phyloP scores from a whole-genome alignment of 1,140 invertebrate genomes.

The Kradibia gibbosae region DNA sequence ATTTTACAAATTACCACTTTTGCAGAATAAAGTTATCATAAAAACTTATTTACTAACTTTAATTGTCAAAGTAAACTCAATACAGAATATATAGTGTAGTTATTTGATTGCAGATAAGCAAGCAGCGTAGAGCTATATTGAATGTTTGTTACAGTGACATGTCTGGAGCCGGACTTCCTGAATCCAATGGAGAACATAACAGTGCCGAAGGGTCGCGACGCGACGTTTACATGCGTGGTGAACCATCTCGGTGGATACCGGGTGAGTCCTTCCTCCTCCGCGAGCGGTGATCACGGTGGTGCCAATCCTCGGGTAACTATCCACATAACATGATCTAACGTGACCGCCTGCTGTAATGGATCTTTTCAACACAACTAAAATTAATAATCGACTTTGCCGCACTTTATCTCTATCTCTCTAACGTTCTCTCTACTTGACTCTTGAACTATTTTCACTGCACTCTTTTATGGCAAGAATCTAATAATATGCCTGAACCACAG shows the following conservation, averaged over 20 bases:
- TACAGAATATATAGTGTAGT: too few relatives aligned
- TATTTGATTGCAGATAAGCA: too few relatives aligned
- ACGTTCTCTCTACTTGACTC: constrained; percentile 2
- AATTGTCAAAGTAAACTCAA: too few relatives aligned
- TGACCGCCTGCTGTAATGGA: constrained; percentile 70
- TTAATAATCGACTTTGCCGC: constrained; percentile 51
- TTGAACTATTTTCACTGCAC: constrained; percentile 13
- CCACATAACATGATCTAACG: constrained; percentile 53
- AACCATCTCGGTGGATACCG: constrained; percentile 92
- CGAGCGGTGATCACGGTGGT: constrained; percentile 72
- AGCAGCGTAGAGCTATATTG: not conserved
- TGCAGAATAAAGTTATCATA: too few relatives aligned
- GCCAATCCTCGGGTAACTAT: constrained; percentile 78
- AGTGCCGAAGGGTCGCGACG: constrained; percentile 88
- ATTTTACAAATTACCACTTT: too few relatives aligned
- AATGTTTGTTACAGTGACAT: constrained; percentile 71
- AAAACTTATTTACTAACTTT: too few relatives aligned
- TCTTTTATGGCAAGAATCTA: constrained; percentile 24
- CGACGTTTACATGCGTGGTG: constrained; percentile 91
- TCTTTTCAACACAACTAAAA: constrained; percentile 55
- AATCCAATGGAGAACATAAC: constrained; percentile 90
- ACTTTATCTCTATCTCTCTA: constrained; percentile 41
- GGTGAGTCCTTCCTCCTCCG: constrained; percentile 90
- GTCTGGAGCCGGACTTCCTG: constrained; percentile 88
- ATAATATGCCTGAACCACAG: constrained; percentile 37